These are phyloP conservation scores for Trogon melanurus DNA, from an alignment of 2,113 vertebrate genomes.

Conservation along the genomic window DNA sequence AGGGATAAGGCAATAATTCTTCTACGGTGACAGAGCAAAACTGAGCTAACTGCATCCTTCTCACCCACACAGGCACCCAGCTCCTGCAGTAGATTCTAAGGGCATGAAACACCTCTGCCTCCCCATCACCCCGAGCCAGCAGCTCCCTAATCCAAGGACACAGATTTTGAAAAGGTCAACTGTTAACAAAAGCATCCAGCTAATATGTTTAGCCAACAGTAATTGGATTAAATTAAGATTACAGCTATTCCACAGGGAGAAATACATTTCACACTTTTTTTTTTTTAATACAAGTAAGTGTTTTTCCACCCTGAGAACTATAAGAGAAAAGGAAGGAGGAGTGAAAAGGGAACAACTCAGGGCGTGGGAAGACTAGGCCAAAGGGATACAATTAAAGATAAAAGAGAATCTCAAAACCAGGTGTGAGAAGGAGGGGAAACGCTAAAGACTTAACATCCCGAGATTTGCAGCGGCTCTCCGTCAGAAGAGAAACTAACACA, in stretches of 20 bases:
- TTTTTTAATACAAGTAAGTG: background rate
- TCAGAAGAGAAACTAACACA: background rate
- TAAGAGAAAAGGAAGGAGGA: conserved; percentile 17
- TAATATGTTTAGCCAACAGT: background rate
- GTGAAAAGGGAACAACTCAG: conserved; percentile 36
- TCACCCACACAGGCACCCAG: background rate
- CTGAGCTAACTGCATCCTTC: background rate
- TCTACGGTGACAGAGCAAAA: background rate
- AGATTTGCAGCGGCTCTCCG: background rate
- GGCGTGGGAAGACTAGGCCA: conserved; percentile 55
- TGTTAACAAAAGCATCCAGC: conserved; percentile 41
- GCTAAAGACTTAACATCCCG: background rate
- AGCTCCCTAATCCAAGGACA: conserved; percentile 7
- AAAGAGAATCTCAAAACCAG: conserved; percentile 66
- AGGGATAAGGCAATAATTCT: background rate
- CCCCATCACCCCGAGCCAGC: rapidly evolving
- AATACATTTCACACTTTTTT: conserved; percentile 7
- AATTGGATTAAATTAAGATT: conserved; percentile 62
- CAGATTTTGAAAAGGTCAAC: conserved; percentile 25
- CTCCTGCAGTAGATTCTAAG: background rate
- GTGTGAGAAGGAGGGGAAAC: conserved; percentile 42
- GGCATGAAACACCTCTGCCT: background rate
- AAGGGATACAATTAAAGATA: conserved; percentile 64
- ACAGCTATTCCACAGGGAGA: conserved; percentile 25
- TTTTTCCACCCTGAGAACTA: conserved; percentile 16